phyloP scores from a whole-genome alignment of 2,113 vertebrate species.

The Raja brachyura region DNA sequence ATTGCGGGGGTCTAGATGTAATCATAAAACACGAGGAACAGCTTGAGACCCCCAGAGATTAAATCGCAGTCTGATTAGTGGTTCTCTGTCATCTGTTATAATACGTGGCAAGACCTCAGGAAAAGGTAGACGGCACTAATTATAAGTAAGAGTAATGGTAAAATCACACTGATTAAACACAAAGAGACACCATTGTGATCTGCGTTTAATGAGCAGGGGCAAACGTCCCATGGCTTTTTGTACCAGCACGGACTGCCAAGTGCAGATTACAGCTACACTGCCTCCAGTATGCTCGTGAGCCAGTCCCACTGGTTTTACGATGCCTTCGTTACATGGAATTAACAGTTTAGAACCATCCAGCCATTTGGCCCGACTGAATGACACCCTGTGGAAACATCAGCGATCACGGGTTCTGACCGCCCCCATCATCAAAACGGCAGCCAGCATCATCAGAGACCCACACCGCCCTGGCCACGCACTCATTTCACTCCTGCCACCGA shows the following conservation, averaged over 20 bases:
- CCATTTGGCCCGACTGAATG: neutral
- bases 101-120: neutral
- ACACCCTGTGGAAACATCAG: too few relatives aligned
- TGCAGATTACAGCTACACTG: neutral
- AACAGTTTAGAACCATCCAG: neutral
- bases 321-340: neutral
- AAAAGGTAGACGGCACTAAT: constrained; percentile 21
- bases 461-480: too few relatives aligned
- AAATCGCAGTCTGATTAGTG: constrained; percentile 26
- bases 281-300: neutral
- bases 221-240: constrained; percentile 15
- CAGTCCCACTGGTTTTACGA: neutral
- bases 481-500: too few relatives aligned
- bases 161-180: constrained; percentile 21
- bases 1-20: constrained; percentile 28
- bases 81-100: constrained; percentile 20
- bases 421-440: too few relatives aligned
- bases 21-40: neutral
- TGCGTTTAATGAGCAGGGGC: neutral
- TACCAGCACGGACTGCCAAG: neutral
- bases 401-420: too few relatives aligned
- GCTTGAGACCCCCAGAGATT: constrained; percentile 28
- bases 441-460: too few relatives aligned
- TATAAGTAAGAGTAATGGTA: constrained; percentile 26
- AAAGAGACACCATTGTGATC: neutral